Base-by-base conservation (phyloP, 2,113 vertebrate genomes). In the Tetraodon nigroviridis region DNA sequence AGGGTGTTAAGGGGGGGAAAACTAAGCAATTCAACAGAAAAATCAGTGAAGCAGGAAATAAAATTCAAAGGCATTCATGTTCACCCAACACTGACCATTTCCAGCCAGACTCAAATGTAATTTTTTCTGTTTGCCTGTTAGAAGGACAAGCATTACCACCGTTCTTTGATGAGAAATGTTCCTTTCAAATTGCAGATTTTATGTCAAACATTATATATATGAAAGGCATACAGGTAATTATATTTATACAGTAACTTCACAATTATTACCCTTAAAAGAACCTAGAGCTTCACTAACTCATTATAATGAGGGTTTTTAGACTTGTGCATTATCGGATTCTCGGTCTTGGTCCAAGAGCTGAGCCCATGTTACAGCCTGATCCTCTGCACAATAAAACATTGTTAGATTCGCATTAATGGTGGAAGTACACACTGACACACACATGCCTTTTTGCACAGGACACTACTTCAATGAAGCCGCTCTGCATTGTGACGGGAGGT, bases 1-100 rank as follows among this genome's bases (percentile, higher is more conserved):
- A 56, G 14, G 56, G 50, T 41, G 7, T 52, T 37, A 48, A 52
- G 21, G 16, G 45, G 32, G 51, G 62, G 5, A n/a, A 58, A 41
- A 18, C 17, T 42, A 7, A 46, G 46, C 41, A 51, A 58, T 11
- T 58, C 55, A 69, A 15, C 14, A 40, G 50, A 42, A 18, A 20
- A 41, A 44, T 56, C 32, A 50, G 32, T 29, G 48, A 67, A 59
- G 45, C 19, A 13, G 21, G 10, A 0, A 10, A 51, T 40, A 18
- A 53, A 42, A n/a, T 42, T 5, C 21, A 4, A 45, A 19, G 22
- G 42, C 18, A 5, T 51, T 50, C 13, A 42, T 37, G 32, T 37
- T 37, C 32, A 37, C 11, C 32, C 32, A 37, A 37, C 32, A 12
- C 32, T 37, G 32, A 37, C 32, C 32, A 12, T 37, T 37, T 37